These are phyloP conservation scores for Elanoides forficatus DNA, from an alignment of 2,113 vertebrate species.

Conservation along the genomic window DNA sequence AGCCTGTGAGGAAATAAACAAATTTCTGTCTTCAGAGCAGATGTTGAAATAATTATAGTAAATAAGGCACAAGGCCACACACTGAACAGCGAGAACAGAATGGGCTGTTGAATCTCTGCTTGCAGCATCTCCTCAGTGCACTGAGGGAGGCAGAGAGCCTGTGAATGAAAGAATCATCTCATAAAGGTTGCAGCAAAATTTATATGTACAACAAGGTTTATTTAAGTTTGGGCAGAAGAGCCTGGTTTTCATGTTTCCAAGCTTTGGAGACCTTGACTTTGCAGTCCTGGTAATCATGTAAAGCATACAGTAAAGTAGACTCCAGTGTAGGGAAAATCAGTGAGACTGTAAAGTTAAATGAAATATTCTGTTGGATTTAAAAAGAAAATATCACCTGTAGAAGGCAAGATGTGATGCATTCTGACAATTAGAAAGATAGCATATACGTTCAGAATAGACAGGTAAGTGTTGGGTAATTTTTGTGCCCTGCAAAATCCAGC, in stretches of 20 bases:
- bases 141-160: not conserved
- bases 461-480: not conserved
- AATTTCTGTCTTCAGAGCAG: constrained; percentile 30
- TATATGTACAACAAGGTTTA: fast-evolving
- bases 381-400: not conserved
- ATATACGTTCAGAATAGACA: too few species aligned
- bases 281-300: fast-evolving
- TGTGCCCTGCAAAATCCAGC: not conserved
- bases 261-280: not conserved
- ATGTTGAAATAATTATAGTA: constrained; percentile 21
- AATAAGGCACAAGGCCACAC: not conserved
- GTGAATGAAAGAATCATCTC: not conserved
- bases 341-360: not conserved
- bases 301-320: fast-evolving
- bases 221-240: not conserved
- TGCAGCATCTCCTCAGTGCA: not conserved
- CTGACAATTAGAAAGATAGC: not conserved
- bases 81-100: not conserved
- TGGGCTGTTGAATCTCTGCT: not conserved
- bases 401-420: not conserved
- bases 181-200: not conserved
- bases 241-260: not conserved
- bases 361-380: not conserved
- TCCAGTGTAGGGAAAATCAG: not conserved
- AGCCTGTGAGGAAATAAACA: constrained; percentile 27